Evolutionary conservation across 2,888 invertebrate genomes (phyloP).

Genomic region (Ophion costatus): DNA sequence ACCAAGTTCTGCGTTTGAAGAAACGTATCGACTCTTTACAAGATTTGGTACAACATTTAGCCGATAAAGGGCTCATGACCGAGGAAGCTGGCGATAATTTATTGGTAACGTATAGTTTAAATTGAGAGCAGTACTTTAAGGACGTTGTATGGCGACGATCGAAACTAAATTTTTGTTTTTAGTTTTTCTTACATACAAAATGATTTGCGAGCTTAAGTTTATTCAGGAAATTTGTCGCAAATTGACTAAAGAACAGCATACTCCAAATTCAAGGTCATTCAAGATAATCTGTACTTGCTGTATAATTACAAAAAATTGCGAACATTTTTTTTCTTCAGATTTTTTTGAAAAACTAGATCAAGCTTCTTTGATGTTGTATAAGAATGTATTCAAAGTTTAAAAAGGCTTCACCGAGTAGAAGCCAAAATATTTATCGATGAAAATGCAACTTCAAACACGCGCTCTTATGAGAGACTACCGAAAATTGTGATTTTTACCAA

Average conservation of each 20-base stretch:
- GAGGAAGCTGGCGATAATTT: no score
- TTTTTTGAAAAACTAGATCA: slow-evolving; percentile 18
- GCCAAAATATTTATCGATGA: neutral
- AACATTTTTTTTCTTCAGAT: no score
- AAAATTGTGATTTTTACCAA: slow-evolving; percentile 20
- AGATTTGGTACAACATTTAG: no score
- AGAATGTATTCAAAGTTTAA: slow-evolving; percentile 4
- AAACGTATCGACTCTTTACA: slow-evolving; percentile 14
- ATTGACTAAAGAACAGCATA: slow-evolving; percentile 15
- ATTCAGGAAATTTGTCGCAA: slow-evolving; percentile 2
- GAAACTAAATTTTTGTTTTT: no score
- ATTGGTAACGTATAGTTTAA: no score
- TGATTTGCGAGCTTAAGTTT: no score
- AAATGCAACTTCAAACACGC: slow-evolving; percentile 23
- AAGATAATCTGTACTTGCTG: slow-evolving; percentile 29
- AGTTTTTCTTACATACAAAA: no score
- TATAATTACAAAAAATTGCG: slow-evolving; percentile 14
- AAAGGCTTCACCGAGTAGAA: neutral
- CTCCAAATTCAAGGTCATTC: slow-evolving; percentile 25
- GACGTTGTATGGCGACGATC: no score
- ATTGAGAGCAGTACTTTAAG: no score
- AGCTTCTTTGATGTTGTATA: slow-evolving; percentile 22
- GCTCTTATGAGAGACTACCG: slow-evolving; percentile 18
- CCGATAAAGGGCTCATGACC: slow-evolving; percentile 1
- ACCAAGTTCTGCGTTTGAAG: slow-evolving; percentile 1